Conservation (phyloP, 1,140 invertebrate species). For the Neodiprion lecontei region DNA sequence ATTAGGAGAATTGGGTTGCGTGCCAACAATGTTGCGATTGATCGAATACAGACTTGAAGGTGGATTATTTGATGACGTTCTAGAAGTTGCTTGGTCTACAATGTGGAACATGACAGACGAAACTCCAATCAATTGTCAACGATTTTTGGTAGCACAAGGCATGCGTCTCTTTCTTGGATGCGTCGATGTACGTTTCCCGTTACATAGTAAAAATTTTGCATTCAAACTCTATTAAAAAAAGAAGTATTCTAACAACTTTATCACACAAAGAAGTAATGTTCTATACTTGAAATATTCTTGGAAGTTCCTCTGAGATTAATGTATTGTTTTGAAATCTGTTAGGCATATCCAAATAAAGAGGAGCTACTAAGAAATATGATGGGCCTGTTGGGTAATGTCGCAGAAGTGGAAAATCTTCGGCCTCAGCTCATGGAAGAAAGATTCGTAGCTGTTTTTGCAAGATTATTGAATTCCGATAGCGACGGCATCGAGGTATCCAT, state of each 20-base stretch:
- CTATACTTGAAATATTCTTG: neutral
- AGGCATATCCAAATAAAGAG: slow-evolving; percentile 87
- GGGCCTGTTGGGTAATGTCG: slow-evolving; percentile 95
- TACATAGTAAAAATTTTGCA: neutral
- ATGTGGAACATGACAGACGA: slow-evolving; percentile 99
- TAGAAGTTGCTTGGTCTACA: slow-evolving; percentile 97
- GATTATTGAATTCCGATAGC: slow-evolving; percentile 81
- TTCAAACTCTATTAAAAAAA: neutral
- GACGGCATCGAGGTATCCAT: slow-evolving; percentile 90
- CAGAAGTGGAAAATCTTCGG: slow-evolving; percentile 88
- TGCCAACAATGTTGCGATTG: slow-evolving; percentile 85
- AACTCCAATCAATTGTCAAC: slow-evolving; percentile 89
- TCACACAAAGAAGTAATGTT: neutral
- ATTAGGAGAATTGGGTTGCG: slow-evolving; percentile 88
- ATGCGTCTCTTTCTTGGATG: slow-evolving; percentile 89
- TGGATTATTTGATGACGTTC: slow-evolving; percentile 88
- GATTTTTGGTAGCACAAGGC: slow-evolving; percentile 85
- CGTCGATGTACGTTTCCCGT: slow-evolving; percentile 68
- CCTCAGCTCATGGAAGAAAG: slow-evolving; percentile 83
- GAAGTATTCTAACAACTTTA: neutral
- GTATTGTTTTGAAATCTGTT: slow-evolving; percentile 25
- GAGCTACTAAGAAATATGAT: slow-evolving; percentile 95
- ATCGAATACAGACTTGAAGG: slow-evolving; percentile 79
- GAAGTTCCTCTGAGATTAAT: neutral
- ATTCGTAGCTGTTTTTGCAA: slow-evolving; percentile 86